These are phyloP conservation scores for Chrysotoxum bicinctum DNA, from an alignment of 2,888 invertebrate species.

Conservation along the genomic window DNA sequence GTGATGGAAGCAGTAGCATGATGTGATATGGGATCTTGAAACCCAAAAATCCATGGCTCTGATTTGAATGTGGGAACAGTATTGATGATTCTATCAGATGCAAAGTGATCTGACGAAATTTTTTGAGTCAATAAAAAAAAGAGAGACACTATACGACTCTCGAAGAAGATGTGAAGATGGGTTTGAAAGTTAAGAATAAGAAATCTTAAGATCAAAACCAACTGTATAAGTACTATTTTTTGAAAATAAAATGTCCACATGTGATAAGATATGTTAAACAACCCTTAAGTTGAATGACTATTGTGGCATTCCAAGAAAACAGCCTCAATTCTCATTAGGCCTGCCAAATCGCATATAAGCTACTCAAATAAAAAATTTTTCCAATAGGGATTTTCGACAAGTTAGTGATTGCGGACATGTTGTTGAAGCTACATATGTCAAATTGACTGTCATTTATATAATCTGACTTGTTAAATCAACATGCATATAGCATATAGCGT, in stretches of 20 bases:
- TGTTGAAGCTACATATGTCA: too few relatives aligned
- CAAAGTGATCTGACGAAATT: not conserved
- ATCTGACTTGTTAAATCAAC: too few relatives aligned
- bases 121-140: not conserved
- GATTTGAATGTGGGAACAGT: slow-evolving; percentile 12
- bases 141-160: not conserved
- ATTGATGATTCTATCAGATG: not conserved
- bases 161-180: not conserved
- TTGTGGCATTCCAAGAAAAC: too few relatives aligned
- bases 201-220: not conserved
- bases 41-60: not conserved
- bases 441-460: too few relatives aligned
- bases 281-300: too few relatives aligned
- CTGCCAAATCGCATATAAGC: too few relatives aligned
- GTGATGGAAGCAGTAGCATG: not conserved
- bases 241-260: not conserved
- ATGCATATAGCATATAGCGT: too few relatives aligned
- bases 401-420: too few relatives aligned
- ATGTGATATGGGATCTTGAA: slow-evolving; percentile 26
- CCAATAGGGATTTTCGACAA: too few relatives aligned
- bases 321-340: too few relatives aligned
- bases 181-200: not conserved
- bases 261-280: too few relatives aligned
- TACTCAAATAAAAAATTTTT: too few relatives aligned
- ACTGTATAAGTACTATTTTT: not conserved